These are phyloP conservation scores for Ariolimax columbianus DNA, from an alignment of 2,888 invertebrate genomes.

Conservation along the genomic window DNA sequence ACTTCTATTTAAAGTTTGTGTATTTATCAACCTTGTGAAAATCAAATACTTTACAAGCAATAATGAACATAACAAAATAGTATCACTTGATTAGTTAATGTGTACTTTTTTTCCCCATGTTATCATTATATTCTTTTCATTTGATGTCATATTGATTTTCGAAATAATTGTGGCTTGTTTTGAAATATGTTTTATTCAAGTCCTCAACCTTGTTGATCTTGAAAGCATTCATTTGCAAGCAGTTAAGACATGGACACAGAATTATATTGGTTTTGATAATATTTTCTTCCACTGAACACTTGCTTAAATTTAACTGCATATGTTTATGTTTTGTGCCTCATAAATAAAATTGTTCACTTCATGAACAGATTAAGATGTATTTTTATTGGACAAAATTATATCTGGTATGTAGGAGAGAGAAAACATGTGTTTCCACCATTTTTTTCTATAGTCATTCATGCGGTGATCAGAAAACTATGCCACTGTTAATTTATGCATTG, in stretches of 20 bases:
- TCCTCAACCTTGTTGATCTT: not conserved
- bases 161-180: not conserved
- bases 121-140: not conserved
- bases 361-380: not conserved
- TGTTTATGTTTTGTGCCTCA: not conserved
- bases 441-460: not conserved
- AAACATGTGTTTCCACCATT: not conserved
- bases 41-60: slow-evolving; percentile 41
- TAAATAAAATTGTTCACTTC: not conserved
- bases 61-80: slow-evolving; percentile 20
- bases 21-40: slow-evolving; percentile 45
- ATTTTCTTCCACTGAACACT: not conserved
- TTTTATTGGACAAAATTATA: not conserved
- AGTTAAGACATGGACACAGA: not conserved
- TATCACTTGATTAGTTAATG: slow-evolving; percentile 21
- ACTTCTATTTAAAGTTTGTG: slow-evolving; percentile 3
- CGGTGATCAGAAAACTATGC: not conserved
- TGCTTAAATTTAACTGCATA: not conserved
- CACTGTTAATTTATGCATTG: not conserved
- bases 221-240: not conserved
- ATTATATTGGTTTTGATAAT: not conserved
- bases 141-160: not conserved
- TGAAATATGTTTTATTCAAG: not conserved
- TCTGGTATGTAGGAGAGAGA: not conserved
- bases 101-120: not conserved